Conservation (phyloP, 2,113 vertebrate species). For the Brachionichthys hirsutus region DNA sequence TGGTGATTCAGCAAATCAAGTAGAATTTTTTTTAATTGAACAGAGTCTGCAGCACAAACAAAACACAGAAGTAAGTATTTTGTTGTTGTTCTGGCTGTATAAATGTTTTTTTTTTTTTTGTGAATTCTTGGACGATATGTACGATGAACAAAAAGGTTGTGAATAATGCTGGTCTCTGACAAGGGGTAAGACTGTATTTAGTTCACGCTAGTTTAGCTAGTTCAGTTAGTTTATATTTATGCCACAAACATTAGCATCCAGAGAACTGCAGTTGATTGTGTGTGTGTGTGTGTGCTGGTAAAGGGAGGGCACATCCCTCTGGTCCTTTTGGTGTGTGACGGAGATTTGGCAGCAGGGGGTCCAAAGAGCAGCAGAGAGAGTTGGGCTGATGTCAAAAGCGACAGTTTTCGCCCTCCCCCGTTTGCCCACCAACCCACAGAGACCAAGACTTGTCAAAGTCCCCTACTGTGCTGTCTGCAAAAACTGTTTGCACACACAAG, state of each 20-base stretch:
- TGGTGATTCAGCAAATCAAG: too few species aligned
- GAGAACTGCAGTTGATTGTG: background rate
- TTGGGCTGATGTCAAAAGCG: slow-evolving; percentile 49
- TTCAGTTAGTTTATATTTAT: too few species aligned
- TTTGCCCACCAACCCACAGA: slow-evolving; percentile 47
- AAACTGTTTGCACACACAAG: slow-evolving; percentile 63
- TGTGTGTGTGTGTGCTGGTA: slow-evolving; percentile 8
- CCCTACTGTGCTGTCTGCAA: slow-evolving; percentile 56
- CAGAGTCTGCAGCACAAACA: too few species aligned
- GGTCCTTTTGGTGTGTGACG: slow-evolving; percentile 43
- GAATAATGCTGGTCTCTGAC: too few species aligned
- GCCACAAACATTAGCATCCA: too few species aligned
- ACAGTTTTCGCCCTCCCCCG: slow-evolving; percentile 21
- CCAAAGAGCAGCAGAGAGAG: slow-evolving; percentile 37
- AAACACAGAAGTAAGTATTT: too few species aligned
- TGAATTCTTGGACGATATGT: too few species aligned
- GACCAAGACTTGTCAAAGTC: slow-evolving; percentile 52
- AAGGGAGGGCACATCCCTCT: slow-evolving; percentile 20
- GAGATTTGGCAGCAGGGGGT: slow-evolving; percentile 59
- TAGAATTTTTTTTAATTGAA: too few species aligned
- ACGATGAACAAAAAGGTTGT: too few species aligned
- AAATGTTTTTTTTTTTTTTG: background rate
- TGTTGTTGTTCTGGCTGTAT: background rate
- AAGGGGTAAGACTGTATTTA: too few species aligned
- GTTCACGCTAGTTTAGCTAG: too few species aligned